Conservation (phyloP, 2,888 invertebrate species). For the Formica aserva region DNA sequence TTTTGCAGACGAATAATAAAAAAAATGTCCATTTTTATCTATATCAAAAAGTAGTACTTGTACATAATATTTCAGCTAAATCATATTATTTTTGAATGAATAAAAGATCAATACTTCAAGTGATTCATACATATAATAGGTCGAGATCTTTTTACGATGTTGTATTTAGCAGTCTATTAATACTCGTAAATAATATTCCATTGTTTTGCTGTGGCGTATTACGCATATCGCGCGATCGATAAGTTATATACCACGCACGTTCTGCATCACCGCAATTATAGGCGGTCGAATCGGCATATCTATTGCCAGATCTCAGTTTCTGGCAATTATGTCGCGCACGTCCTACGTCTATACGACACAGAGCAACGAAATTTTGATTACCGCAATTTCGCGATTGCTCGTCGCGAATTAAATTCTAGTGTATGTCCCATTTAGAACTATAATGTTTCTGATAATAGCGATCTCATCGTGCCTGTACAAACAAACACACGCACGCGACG, state of each 20-base stretch:
- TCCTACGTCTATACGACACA: not conserved
- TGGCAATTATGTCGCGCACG: not conserved
- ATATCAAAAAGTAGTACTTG: not conserved
- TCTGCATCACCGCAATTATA: slow-evolving; percentile 14
- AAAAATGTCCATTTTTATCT: not conserved
- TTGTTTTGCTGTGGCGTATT: slow-evolving; percentile 26
- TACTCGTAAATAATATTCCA: slow-evolving; percentile 4
- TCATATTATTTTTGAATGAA: not conserved
- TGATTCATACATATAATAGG: slow-evolving; percentile 7
- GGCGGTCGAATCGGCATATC: not conserved
- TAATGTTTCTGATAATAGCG: slow-evolving; percentile 42
- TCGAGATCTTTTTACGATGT: not conserved
- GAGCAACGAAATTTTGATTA: slow-evolving; percentile 44
- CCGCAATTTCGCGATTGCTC: slow-evolving; percentile 31
- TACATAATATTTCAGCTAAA: slow-evolving; percentile 6
- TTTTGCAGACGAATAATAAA: not conserved
- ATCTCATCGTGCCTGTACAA: not conserved
- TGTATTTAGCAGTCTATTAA: slow-evolving; percentile 33
- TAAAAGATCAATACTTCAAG: not conserved
- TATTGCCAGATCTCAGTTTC: slow-evolving; percentile 36
- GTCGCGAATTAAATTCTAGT: slow-evolving; percentile 37
- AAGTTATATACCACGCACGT: slow-evolving; percentile 22
- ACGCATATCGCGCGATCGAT: slow-evolving; percentile 15
- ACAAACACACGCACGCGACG: not conserved
- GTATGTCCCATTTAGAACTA: not conserved